Evolutionary conservation across 2,888 invertebrate species (phyloP), one percentile per base, ranked within the genome.

Genomic region (Ferdinandea cuprea): DNA sequence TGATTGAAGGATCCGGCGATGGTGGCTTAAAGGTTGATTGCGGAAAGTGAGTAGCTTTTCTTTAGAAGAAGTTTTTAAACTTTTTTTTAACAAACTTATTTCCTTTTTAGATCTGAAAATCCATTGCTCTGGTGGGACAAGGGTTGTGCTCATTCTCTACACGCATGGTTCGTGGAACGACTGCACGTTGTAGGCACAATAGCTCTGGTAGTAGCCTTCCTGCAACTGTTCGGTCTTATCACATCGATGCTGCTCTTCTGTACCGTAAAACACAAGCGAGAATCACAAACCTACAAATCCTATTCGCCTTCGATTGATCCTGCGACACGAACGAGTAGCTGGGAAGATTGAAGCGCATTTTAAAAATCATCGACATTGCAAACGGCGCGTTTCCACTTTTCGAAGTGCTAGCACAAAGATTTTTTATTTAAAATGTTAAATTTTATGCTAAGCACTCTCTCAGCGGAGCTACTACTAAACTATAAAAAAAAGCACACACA

Each of bases 101-200:
- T 46, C 19, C 35, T 46, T 2, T n/a, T 3, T 63, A 89, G 91
- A 85, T 90, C 90, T 32, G 89, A 90, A 86, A 92, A 93, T 87
- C 92, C 92, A 17, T 90, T 92, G 40, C 89, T 92, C 44, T 94
- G 94, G 94, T 93, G 93, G 91, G 91, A 92, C 81, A 93, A 94
- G 88, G 97, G 97, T 6, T 97, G 97, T 89, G 93, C 94, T 59
- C 92, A 93, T 59, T 94, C 95, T 81, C 93, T 97, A 80, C 94
- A 95, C 86, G 93, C 93, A 90, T 96, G 95, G 94, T 93, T 96
- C 77, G 92, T 95, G 32, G 94, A 94, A 85, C 93, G 96, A 87
- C 92, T 97, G 69, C 95, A 96, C 88, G 93, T 96, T 50, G 93
- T 96, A n/a, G 96, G 96, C 1, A 93, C 95, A 56, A 93, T 96